Conservation (phyloP, 2,797 vertebrate genomes). For the Pangasius larnaudii region DNA sequence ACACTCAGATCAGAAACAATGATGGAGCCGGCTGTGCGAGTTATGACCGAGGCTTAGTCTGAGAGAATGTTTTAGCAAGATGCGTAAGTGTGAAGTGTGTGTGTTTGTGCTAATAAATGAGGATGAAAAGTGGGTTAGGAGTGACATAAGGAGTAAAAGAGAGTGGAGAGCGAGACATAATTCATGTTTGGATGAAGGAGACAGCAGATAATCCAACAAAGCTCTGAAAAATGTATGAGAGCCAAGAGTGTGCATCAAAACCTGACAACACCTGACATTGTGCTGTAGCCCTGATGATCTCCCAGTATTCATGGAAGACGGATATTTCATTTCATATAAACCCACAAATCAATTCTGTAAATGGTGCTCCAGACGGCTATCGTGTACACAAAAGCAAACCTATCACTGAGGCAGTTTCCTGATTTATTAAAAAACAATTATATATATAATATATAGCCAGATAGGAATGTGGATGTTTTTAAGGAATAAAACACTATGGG, state of each 20-base stretch:
- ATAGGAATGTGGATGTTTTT: not conserved
- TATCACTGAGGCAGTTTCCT: not conserved
- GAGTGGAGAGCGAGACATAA: not conserved
- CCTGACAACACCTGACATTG: not conserved
- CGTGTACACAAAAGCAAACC: not conserved
- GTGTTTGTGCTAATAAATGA: conserved; percentile 10
- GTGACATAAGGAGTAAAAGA: conserved; percentile 28
- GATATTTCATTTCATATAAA: not conserved
- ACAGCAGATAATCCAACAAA: not conserved
- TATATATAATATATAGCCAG: not conserved
- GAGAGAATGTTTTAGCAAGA: conserved; percentile 42
- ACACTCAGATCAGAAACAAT: not conserved
- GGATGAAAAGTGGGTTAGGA: conserved; percentile 50
- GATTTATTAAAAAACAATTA: not conserved
- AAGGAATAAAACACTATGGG: not conserved
- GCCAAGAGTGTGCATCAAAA: not conserved
- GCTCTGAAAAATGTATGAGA: not conserved
- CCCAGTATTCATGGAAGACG: not conserved
- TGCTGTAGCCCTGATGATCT: not conserved
- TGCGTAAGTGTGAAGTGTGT: conserved; percentile 26
- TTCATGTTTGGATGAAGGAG: not conserved
- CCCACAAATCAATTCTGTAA: not conserved
- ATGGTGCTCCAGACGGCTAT: not conserved
- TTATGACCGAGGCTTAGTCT: conserved; percentile 22
- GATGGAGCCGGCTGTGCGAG: not conserved